Evolutionary conservation across 2,888 invertebrate genomes (phyloP), one percentile per base, ranked within the genome.

Genomic region (Agrotis exclamationis): DNA sequence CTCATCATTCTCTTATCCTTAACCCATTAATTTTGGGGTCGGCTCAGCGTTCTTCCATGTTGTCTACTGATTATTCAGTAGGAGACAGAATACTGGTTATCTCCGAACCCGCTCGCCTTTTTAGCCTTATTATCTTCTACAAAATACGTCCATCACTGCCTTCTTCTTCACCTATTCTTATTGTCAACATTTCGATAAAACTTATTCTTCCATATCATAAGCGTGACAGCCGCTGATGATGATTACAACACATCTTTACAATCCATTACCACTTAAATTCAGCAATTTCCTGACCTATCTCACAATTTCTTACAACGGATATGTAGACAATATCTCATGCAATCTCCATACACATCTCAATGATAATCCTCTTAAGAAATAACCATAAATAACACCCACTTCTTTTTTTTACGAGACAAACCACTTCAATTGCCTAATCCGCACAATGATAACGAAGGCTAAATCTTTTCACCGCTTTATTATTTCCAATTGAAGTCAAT

Each of bases 401-500:
- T 22, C 28, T 28, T 13, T 18, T n/a, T 33, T 33, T 20, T 13
- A 73, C 58, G 58, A 75, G 63, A 65, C 39, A 50, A 63, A 44
- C 50, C 60, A 75, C 16, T 82, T 84, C 86, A 86, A 85, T 89
- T 89, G 84, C 86, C 84, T 89, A 88, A 89, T 89, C 84, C 83
- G 76, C 70, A 74, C 74, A 75, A 73, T 76, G 70, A 71, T 79
- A 72, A 79, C 69, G 88, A 87, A 90, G 90, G 90, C 86, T 87
- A 79, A 84, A 84, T 85, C 86, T 89, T 87, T 88, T 87, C 82
- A 81, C 83, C 56, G 76, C 72, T 74, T 70, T 83, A 85, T 87
- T 82, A 84, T 86, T 84, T 84, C 79, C 85, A 88, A 90, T 90
- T 89, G 89, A 73, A 87, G 82, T 81, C 90, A 90, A 89, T 90